These are phyloP conservation scores for Aphaenogaster ashmeadi DNA, from an alignment of 1,140 invertebrate genomes.

Conservation along the genomic window DNA sequence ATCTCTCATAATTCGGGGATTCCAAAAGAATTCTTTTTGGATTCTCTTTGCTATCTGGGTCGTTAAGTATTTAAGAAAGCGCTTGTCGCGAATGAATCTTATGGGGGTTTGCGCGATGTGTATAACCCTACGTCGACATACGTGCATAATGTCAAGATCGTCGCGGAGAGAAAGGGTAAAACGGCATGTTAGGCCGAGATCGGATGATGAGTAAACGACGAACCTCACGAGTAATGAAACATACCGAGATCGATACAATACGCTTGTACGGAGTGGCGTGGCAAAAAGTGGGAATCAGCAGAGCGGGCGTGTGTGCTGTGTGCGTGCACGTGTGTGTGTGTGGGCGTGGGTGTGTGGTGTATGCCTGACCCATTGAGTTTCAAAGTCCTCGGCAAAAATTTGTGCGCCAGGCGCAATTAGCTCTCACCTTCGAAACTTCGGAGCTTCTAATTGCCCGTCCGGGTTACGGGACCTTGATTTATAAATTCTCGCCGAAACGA, in stretches of 20 bases:
- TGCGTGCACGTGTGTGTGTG: neutral
- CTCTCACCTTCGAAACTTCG: conserved; percentile 26
- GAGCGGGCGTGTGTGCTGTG: neutral
- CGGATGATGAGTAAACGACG: conserved; percentile 35
- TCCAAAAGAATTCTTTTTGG: too few relatives aligned
- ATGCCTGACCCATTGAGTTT: neutral
- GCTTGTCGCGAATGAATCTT: neutral
- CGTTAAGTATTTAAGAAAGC: neutral
- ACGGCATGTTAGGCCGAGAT: neutral
- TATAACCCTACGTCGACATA: neutral
- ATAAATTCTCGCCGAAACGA: conserved; percentile 31
- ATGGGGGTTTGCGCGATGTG: neutral
- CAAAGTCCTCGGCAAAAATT: conserved; percentile 8
- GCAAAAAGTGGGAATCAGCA: conserved; percentile 40
- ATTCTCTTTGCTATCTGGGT: too few relatives aligned
- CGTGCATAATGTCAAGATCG: conserved; percentile 17
- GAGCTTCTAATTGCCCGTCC: neutral
- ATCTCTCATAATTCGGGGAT: too few relatives aligned
- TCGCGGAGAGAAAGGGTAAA: neutral
- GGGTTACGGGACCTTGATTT: conserved; percentile 5
- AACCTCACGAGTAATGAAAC: conserved; percentile 64
- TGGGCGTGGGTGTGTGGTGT: neutral
- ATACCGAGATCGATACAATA: conserved; percentile 67
- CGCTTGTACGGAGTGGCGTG: conserved; percentile 55
- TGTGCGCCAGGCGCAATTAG: conserved; percentile 26